Conservation (phyloP, 2,888 invertebrate species). For the Biston betularia region DNA sequence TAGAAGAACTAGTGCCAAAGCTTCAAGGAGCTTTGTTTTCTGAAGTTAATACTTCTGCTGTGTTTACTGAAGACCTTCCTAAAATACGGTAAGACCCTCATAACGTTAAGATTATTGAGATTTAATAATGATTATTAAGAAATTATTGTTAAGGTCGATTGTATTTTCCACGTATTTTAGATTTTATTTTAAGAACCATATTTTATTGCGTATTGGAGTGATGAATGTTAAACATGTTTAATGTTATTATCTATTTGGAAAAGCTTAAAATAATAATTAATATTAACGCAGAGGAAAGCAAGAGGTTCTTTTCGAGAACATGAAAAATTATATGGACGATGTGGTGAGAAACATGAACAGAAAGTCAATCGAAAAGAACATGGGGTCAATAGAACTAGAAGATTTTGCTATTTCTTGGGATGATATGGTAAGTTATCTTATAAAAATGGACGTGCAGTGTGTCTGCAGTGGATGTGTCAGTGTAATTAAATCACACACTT, state of each 20-base stretch:
- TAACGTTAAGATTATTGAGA: neutral
- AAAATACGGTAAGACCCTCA: conserved; percentile 52
- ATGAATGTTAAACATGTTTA: too few relatives aligned
- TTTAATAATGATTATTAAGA: too few relatives aligned
- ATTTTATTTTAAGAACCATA: too few relatives aligned
- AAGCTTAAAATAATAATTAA: neutral
- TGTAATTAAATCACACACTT: too few relatives aligned
- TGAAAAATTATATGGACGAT: conserved; percentile 41
- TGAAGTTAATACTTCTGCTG: conserved; percentile 60
- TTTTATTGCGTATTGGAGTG: too few relatives aligned
- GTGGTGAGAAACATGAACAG: conserved; percentile 52
- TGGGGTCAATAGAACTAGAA: conserved; percentile 47
- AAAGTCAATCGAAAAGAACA: conserved; percentile 46
- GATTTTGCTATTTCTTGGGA: conserved; percentile 53
- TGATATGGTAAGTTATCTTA: conserved; percentile 48
- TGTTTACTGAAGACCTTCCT: conserved; percentile 52
- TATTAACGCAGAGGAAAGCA: conserved; percentile 52
- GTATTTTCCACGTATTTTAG: too few relatives aligned
- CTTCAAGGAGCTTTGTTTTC: conserved; percentile 61
- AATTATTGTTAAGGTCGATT: too few relatives aligned
- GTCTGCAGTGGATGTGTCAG: too few relatives aligned
- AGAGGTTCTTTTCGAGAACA: conserved; percentile 51
- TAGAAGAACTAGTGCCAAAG: conserved; percentile 58
- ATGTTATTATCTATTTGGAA: too few relatives aligned
- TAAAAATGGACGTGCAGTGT: too few relatives aligned